These are phyloP conservation scores for Aulostomus chinensis DNA, from an alignment of 2,797 vertebrate genomes.

Conservation along the genomic window DNA sequence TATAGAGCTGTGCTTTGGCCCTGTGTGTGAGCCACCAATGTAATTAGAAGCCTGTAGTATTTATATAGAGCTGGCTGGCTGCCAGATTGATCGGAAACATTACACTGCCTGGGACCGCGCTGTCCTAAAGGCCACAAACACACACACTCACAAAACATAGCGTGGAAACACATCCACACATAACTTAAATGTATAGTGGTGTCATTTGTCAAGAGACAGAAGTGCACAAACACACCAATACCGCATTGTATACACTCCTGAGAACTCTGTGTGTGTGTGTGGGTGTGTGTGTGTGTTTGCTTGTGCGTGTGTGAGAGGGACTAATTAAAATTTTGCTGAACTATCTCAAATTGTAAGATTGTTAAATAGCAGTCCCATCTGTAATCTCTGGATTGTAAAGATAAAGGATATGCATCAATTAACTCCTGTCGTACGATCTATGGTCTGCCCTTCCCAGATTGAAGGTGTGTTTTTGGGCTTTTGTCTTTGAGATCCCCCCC, in stretches of 20 bases:
- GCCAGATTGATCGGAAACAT: constrained; percentile 60
- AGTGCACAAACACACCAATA: background rate
- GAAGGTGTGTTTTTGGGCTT: too few species aligned
- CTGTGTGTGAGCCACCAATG: constrained; percentile 30
- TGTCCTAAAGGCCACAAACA: constrained; percentile 30
- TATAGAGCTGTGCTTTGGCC: constrained; percentile 17
- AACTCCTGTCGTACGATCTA: too few species aligned
- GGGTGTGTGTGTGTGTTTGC: background rate
- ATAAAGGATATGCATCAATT: background rate
- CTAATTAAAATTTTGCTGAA: constrained; percentile 9
- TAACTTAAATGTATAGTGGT: background rate
- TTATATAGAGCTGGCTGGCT: constrained; percentile 40
- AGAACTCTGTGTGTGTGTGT: background rate
- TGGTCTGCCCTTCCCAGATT: too few species aligned
- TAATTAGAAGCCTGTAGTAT: constrained; percentile 45
- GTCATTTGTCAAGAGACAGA: background rate
- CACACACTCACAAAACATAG: constrained; percentile 14
- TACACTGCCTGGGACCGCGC: constrained; percentile 15
- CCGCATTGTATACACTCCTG: too few species aligned
- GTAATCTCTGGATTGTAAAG: background rate
- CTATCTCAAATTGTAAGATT: too few species aligned
- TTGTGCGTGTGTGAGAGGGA: background rate
- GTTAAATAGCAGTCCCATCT: background rate
- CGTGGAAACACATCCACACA: background rate
- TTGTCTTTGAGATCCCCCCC: too few species aligned